phyloP scores from a whole-genome alignment of 1,140 invertebrate species.

The Ceratina japonica region DNA sequence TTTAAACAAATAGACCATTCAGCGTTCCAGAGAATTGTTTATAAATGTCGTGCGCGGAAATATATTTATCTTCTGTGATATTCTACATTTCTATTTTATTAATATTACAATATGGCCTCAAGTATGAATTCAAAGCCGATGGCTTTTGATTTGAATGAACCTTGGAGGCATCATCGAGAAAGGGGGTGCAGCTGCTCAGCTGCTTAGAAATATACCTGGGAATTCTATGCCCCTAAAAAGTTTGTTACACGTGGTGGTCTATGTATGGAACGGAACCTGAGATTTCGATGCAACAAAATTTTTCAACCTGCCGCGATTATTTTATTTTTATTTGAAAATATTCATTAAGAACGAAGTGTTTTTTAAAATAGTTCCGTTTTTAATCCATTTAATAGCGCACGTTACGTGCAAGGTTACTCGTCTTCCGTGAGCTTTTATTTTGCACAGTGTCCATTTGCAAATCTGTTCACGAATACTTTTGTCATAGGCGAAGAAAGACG shows the following conservation, averaged over 20 bases:
- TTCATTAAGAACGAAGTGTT: background rate
- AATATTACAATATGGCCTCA: background rate
- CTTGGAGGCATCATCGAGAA: slow-evolving; percentile 35
- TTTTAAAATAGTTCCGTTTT: background rate
- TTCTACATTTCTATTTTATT: background rate
- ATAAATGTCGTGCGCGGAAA: background rate
- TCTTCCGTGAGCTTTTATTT: slow-evolving; percentile 20
- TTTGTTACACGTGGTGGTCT: slow-evolving; percentile 34
- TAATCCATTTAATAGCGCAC: too few species aligned
- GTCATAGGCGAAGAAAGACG: slow-evolving; percentile 80
- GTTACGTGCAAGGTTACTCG: background rate
- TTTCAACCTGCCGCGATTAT: slow-evolving; percentile 5
- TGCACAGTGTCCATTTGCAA: background rate
- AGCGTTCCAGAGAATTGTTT: too few species aligned
- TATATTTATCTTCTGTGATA: background rate
- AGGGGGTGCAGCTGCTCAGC: slow-evolving; percentile 64
- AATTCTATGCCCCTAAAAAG: slow-evolving; percentile 66
- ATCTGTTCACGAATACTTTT: slow-evolving; percentile 24
- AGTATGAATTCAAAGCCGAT: slow-evolving; percentile 1
- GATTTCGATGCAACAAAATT: slow-evolving; percentile 8
- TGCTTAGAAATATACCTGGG: slow-evolving; percentile 64
- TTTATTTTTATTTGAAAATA: background rate
- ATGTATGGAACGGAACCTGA: background rate
- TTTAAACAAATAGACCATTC: too few species aligned
- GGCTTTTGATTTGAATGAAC: slow-evolving; percentile 9